Conservation (phyloP, 1,140 invertebrate genomes). For the Pseudomyrmex dendroicus region DNA sequence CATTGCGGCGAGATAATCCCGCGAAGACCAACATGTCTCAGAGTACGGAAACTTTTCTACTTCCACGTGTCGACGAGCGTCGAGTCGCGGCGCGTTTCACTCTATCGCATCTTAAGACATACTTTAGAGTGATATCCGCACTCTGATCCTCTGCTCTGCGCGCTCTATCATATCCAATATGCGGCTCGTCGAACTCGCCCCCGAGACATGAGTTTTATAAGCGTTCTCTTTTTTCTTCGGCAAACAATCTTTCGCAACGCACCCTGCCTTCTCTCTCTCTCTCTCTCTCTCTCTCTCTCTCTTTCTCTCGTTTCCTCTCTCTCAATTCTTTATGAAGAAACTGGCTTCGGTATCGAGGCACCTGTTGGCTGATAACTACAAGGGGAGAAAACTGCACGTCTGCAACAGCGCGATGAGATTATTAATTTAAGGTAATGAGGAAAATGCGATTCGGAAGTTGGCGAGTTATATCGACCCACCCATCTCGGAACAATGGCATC, state of each 20-base stretch:
- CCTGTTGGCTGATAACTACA: constrained; percentile 47
- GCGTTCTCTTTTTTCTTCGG: constrained; percentile 61
- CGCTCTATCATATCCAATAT: constrained; percentile 60
- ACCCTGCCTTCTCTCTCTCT: background rate
- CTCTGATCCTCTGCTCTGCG: constrained; percentile 65
- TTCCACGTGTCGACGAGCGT: constrained; percentile 35
- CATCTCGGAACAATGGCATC: background rate
- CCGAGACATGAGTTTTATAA: constrained; percentile 45
- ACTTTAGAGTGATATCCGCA: constrained; percentile 67
- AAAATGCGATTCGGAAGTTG: background rate
- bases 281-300: background rate
- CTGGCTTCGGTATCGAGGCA: background rate
- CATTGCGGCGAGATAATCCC: constrained; percentile 53
- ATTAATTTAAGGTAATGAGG: constrained; percentile 36
- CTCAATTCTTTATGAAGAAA: constrained; percentile 19
- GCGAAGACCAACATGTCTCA: background rate
- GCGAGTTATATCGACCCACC: background rate
- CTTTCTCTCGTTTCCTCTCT: background rate
- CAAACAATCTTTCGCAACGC: constrained; percentile 57
- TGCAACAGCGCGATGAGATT: background rate
- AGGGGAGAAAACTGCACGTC: background rate
- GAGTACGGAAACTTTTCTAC: constrained; percentile 64
- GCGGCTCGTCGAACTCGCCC: constrained; percentile 17
- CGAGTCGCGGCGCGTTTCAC: constrained; percentile 58
- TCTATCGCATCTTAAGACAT: constrained; percentile 62